Percentiles rank a stretch among this genome's conserved stretches.
Conservation (phyloP, 2,888 invertebrate species). For the Tinea semifulvella region DNA sequence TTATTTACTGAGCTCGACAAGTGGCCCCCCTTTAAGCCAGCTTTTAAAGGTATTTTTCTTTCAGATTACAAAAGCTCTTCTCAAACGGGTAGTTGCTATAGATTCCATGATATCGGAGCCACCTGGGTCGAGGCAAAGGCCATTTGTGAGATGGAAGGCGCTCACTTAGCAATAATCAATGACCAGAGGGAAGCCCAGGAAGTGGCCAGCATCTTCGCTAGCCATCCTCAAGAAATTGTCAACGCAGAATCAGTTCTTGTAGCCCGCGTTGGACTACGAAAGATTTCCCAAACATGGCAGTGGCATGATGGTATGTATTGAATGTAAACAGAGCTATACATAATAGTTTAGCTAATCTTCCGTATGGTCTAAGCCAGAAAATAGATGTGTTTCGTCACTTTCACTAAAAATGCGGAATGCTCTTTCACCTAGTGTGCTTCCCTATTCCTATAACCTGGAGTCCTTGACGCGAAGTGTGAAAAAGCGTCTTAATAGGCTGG, state of each 20-base stretch:
- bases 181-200: background rate
- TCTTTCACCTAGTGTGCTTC: too few relatives aligned
- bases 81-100: background rate
- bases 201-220: background rate
- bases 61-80: background rate
- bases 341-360: too few relatives aligned
- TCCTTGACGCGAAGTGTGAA: too few relatives aligned
- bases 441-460: too few relatives aligned
- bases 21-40: too few relatives aligned
- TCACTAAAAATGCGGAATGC: too few relatives aligned
- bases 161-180: background rate
- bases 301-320: constrained; percentile 2
- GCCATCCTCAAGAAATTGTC: background rate
- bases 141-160: background rate
- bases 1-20: too few relatives aligned
- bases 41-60: too few relatives aligned
- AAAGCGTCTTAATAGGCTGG: too few relatives aligned
- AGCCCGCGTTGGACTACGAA: background rate
- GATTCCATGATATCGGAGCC: background rate
- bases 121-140: background rate
- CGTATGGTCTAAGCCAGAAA: too few relatives aligned
- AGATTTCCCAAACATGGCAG: background rate
- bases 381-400: too few relatives aligned
- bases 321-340: too few relatives aligned
- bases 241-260: background rate